Percentiles rank a stretch among this genome's conserved stretches.
phyloP scores from a whole-genome alignment of 2,888 invertebrate species.

The Ennomos erosarius region DNA sequence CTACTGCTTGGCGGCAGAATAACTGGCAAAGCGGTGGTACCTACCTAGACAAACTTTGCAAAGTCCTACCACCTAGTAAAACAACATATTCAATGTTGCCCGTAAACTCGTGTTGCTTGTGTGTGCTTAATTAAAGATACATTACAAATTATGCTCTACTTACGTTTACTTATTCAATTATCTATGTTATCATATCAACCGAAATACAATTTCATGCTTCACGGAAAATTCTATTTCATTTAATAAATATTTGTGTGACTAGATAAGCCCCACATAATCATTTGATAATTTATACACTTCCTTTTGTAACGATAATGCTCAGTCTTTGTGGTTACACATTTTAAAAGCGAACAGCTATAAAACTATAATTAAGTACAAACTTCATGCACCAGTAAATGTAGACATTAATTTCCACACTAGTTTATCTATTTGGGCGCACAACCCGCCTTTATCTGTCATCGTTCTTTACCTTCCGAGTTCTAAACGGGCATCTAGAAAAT shows the following conservation, averaged over 20 bases:
- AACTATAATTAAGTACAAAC: constrained; percentile 83
- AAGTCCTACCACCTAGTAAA: too few relatives aligned
- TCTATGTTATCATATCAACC: constrained; percentile 47
- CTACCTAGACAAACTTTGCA: too few relatives aligned
- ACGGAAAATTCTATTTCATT: constrained; percentile 64
- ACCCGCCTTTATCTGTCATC: constrained; percentile 85
- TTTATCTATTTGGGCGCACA: constrained; percentile 85
- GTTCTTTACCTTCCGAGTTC: constrained; percentile 63
- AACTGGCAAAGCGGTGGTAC: too few relatives aligned
- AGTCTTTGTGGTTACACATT: constrained; percentile 77
- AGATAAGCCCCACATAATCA: constrained; percentile 68
- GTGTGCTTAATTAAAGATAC: constrained; percentile 35
- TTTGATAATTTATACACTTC: constrained; percentile 77
- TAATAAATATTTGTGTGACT: constrained; percentile 73
- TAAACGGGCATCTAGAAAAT: constrained; percentile 63
- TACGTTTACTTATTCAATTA: constrained; percentile 24
- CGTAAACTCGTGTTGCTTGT: too few relatives aligned
- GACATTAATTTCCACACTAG: constrained; percentile 86
- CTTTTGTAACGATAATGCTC: constrained; percentile 80
- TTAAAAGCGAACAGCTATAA: constrained; percentile 81
- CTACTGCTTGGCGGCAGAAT: too few relatives aligned
- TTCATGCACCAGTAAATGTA: constrained; percentile 86
- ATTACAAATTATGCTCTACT: constrained; percentile 35
- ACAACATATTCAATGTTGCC: constrained; percentile 30
- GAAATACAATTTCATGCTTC: constrained; percentile 69